Base-by-base conservation (phyloP, 2,888 invertebrate species). In the Rotaria sp. region DNA sequence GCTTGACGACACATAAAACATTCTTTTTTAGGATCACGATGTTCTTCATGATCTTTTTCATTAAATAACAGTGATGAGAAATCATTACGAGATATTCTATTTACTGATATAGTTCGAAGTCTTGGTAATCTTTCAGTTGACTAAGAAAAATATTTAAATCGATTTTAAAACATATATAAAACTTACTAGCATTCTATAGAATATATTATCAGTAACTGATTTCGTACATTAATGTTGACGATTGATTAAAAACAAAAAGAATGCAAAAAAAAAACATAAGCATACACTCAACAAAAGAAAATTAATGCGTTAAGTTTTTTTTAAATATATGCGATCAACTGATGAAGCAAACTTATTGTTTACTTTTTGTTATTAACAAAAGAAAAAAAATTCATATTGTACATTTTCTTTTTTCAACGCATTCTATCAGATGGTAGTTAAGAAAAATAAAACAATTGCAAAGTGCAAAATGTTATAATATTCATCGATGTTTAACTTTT, bases 1-100 rank as follows among this genome's bases (percentile, higher is more conserved):
- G 80, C 41, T 45, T 80, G 41, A 80, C 80, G 80, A 45, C 80
- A 80, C 45, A 80, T 45, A n/a, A 80, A 80, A 45, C 80, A 80
- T 38, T 80, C 80, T 15, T 41, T 38, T 41, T 80, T 45, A 45
- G 41, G 80, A 26, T 80, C 35, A 35, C 67, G 67, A 24, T 52
- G 21, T 3, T 52, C 52, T 21, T 67, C 67, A 4, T 13, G 35
- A 30, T 35, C 21, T 35, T 67, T 67, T 67, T 67, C 67, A 67
- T 30, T 30, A 7, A 30, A 18, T 21, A 2, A 3, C 0, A 30
- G 21, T 18, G 21, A 38, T 35, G 35, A 8, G 7, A 5, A 15
- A 35, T 18, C 35, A 67, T 18, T 24, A 52, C 24, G 35, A 35
- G 67, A 15, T 21, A 35, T 18, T 30, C 35, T 5, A 67, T 18